Base-by-base conservation (phyloP, 1,140 invertebrate species). In the Cotesia typhae region DNA sequence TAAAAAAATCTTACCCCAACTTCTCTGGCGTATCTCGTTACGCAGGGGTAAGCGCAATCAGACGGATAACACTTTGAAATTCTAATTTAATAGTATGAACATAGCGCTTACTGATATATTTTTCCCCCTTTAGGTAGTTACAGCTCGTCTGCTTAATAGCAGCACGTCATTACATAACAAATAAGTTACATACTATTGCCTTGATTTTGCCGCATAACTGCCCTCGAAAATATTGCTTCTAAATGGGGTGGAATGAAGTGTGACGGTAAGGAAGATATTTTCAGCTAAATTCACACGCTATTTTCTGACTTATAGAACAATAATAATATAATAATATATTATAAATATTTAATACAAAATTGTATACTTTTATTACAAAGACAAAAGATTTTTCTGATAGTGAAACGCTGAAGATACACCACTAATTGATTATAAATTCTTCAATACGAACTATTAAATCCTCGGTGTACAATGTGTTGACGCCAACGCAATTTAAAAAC, bases 61-160 rank as follows among this genome's bases (percentile, higher is more conserved):
- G 76, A 82, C 78, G 76, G 74, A 76, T 78, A 75, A 69, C 78
- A 59, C 72, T 74, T 79, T 81, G 77, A 79, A 81, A 81, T 81
- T 81, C 77, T 79, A 81, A 81, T 76, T 57, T 67, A 12, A 41
- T 41, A 47, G 41, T 47, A 47, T 64, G 52, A 67, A 36, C 36
- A 55, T 41, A 57, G 73, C 71, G 51, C 59, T 63, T 12, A 6
- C 72, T 53, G 47, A 52, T 47, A 47, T 47, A 47, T 47, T 47
- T 47, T 47, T 47, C 41, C 41, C 41, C 41, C 41, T 47, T 47
- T 6, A 2, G 9, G 41, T 47, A 47, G 41, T 47, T 47, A 47
- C 41, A 52, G n/a, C 7, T 52, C 10, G 47, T 67, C 28, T 36
- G 12, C n/a, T n/a, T 41, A 10, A 14, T 64, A 38, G 2, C 4